These are phyloP conservation scores for Prietella phreatophila DNA, from an alignment of 2,113 vertebrate species.

Conservation along the genomic window DNA sequence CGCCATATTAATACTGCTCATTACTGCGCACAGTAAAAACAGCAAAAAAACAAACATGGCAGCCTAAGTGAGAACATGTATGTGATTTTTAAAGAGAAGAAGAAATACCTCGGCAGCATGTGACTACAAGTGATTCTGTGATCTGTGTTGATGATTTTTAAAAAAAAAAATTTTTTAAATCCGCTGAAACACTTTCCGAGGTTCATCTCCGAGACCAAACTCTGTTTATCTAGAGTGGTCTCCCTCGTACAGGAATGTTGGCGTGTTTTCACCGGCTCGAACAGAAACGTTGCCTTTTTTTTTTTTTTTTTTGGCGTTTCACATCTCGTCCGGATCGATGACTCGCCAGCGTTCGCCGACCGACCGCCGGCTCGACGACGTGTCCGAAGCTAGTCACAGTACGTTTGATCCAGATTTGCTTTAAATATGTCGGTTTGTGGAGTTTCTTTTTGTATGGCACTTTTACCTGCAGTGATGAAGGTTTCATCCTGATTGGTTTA, in stretches of 20 bases:
- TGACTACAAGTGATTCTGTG: constrained; percentile 23
- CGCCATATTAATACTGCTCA: constrained; percentile 40
- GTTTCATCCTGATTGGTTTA: constrained; percentile 31
- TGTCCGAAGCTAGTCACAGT: constrained; percentile 14
- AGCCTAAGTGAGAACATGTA: constrained; percentile 14
- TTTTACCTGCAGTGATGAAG: constrained; percentile 42
- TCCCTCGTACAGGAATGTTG: constrained; percentile 6
- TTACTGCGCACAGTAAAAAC: constrained; percentile 12
- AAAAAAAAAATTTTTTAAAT: background rate
- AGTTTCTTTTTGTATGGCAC: constrained; percentile 29
- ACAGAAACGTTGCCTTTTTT: constrained; percentile 14
- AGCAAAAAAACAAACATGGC: constrained; percentile 15
- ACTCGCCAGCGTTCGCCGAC: background rate
- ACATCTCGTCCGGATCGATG: background rate
- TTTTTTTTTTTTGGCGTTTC: background rate
- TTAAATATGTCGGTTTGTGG: background rate
- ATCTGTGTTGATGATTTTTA: constrained; percentile 21
- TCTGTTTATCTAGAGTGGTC: background rate
- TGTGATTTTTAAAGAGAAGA: constrained; percentile 23
- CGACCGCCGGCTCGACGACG: background rate
- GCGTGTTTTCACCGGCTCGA: background rate
- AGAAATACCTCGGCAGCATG: constrained; percentile 39
- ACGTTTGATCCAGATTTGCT: constrained; percentile 24
- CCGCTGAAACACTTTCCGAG: constrained; percentile 1
- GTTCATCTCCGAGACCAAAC: constrained; percentile 24